Evolutionary conservation across 1,140 invertebrate genomes (phyloP).

Genomic region (Drosophila aff.): DNA sequence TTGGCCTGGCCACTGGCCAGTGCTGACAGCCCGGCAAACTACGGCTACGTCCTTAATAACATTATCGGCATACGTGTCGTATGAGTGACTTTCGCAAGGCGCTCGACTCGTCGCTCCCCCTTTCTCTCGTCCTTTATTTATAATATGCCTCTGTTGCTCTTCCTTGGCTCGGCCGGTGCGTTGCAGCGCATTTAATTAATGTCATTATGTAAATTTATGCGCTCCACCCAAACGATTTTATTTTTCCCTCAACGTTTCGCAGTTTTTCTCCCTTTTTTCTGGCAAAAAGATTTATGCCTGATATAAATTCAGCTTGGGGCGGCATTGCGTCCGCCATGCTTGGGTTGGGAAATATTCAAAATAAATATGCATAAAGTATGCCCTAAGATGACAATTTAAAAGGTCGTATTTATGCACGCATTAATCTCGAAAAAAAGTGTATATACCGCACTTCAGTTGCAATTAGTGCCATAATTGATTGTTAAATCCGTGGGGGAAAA

Average conservation of each 20-base stretch:
- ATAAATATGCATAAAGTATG: conserved; percentile 54
- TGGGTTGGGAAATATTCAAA: conserved; percentile 23
- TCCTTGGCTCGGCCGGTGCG: conserved; percentile 26
- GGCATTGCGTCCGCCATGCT: conserved; percentile 10
- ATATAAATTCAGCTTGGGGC: conserved; percentile 60
- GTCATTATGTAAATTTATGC: conserved; percentile 80
- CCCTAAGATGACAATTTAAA: conserved; percentile 63
- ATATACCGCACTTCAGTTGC: conserved; percentile 22
- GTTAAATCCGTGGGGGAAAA: conserved; percentile 26
- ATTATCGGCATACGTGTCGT: conserved; percentile 75
- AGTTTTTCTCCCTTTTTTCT: conserved; percentile 38
- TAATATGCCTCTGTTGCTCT: conserved; percentile 8
- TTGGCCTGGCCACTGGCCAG: conserved; percentile 2
- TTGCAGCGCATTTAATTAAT: conserved; percentile 76
- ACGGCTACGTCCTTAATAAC: conserved; percentile 62
- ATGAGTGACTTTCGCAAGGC: conserved; percentile 63
- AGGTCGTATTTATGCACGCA: conserved; percentile 35
- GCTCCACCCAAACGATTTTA: conserved; percentile 55
- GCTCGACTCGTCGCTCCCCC: conserved; percentile 21
- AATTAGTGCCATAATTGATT: conserved; percentile 51
- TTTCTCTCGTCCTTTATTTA: neutral
- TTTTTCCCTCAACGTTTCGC: conserved; percentile 41
- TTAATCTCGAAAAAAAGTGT: conserved; percentile 37
- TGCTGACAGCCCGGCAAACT: conserved; percentile 52
- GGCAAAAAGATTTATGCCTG: conserved; percentile 62